These are phyloP conservation scores for Euborellia annulipes DNA, from an alignment of 1,140 invertebrate species.

Conservation along the genomic window DNA sequence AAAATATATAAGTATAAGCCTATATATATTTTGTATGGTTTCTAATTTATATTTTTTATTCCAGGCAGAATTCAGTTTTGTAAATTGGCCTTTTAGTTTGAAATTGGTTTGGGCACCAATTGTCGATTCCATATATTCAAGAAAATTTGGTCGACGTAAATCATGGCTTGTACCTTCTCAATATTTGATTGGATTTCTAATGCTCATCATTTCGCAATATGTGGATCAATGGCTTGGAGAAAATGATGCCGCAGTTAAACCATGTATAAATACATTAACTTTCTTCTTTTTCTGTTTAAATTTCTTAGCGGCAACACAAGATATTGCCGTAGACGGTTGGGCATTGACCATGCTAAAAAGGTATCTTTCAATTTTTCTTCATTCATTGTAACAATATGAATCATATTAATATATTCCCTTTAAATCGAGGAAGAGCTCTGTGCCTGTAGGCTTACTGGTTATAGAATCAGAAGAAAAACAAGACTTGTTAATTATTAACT, in stretches of 20 bases:
- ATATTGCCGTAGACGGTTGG: slow-evolving; percentile 99
- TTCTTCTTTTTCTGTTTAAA: slow-evolving; percentile 81
- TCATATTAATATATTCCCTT: no score
- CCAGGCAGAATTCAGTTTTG: slow-evolving; percentile 97
- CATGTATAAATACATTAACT: slow-evolving; percentile 70
- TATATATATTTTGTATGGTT: no score
- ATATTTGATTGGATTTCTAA: slow-evolving; percentile 63
- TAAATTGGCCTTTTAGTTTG: slow-evolving; percentile 93
- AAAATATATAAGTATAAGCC: no score
- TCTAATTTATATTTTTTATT: slow-evolving; percentile 19
- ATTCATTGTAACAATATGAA: no score
- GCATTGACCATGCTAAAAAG: slow-evolving; percentile 95
- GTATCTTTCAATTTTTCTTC: no score
- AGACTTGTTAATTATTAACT: no score
- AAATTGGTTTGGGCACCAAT: slow-evolving; percentile 97
- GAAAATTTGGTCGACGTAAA: slow-evolving; percentile 79
- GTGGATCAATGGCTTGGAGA: slow-evolving; percentile 59
- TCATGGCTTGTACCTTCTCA: slow-evolving; percentile 94
- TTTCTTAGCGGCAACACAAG: slow-evolving; percentile 95
- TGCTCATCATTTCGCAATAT: slow-evolving; percentile 64
- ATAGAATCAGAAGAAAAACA: no score
- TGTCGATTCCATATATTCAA: slow-evolving; percentile 80
- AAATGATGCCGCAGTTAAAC: slow-evolving; percentile 27
- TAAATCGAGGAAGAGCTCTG: no score
- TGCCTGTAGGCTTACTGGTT: no score